Base-by-base conservation (phyloP, 2,888 invertebrate species). In the Omphaloscelis lunosa region DNA sequence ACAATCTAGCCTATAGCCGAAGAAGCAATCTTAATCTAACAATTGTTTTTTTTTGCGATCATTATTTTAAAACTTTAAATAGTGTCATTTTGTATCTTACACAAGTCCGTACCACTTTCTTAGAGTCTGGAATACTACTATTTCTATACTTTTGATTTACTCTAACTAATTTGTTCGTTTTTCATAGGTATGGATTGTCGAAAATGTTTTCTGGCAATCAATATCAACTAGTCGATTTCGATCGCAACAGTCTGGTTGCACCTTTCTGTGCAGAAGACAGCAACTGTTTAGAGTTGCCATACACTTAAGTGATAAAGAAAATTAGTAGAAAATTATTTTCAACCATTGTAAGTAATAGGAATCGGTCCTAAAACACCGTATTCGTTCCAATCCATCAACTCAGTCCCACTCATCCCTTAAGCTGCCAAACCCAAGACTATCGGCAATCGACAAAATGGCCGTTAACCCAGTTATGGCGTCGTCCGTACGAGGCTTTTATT, bases 381-480 rank as follows among this genome's bases (percentile, higher is more conserved):
- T 66, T 66, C 79, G 27, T 71, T 61, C 27, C 66, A 76, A 82
- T 82, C 71, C 58, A 59, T 77, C 66, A 71, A 67, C 77, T 29
- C 27, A 65, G 39, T 65, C 68, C 53, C 62, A 59, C 59, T 81
- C 65, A 81, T 82, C 82, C 61, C 29, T 68, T 69, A 71, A 73
- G 73, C 77, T 71, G 77, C 66, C 82, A 68, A 72, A 79, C 77
- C 78, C 81, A 89, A 89, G 87, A 53, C 65, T 82, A 82, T 59
- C 20, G 83, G 84, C 86, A 78, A 89, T 89, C 89, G 89, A 88
- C 91, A 91, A 94, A 94, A 92, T 93, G 92, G 89, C 93, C 86
- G 93, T 94, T 94, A 94, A 91, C 91, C 92, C 93, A 90, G 93
- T 93, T 93, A 93, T 88, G 86, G 89, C 80, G 87, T 51, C 89